Conservation (phyloP, 2,888 invertebrate genomes). For the Tridacna crocea region DNA sequence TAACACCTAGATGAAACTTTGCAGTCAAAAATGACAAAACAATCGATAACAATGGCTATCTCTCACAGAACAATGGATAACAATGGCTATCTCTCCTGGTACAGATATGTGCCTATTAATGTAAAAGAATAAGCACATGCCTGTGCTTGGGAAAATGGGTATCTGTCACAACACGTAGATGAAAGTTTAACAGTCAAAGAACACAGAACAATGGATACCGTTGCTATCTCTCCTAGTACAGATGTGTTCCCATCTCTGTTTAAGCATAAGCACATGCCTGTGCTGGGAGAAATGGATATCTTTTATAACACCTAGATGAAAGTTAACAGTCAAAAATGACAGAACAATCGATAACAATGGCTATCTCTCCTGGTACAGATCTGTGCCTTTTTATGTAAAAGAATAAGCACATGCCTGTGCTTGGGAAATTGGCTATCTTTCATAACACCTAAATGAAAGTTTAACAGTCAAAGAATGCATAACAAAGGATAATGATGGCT, state of each 20-base stretch:
- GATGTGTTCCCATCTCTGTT: background rate
- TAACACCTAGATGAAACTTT: background rate
- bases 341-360: background rate
- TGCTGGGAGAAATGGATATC: slow-evolving; percentile 28
- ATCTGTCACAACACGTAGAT: background rate
- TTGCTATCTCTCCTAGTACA: slow-evolving; percentile 1
- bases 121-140: slow-evolving; percentile 34
- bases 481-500: background rate
- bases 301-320: too few species aligned
- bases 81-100: slow-evolving; percentile 24
- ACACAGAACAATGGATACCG: background rate
- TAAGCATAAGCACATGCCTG: slow-evolving; percentile 47
- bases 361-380: slow-evolving; percentile 30
- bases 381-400: slow-evolving; percentile 9
- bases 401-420: slow-evolving; percentile 43
- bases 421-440: background rate
- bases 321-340: background rate
- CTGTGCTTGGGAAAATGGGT: slow-evolving; percentile 33
- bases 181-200: background rate
- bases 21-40: background rate
- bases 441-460: too few species aligned
- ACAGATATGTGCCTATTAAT: slow-evolving; percentile 31
- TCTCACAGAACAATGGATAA: too few species aligned
- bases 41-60: too few species aligned
- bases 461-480: too few species aligned